Evolutionary conservation across 2,888 invertebrate species (phyloP).

Genomic region (Eutolmus rufibarbis): DNA sequence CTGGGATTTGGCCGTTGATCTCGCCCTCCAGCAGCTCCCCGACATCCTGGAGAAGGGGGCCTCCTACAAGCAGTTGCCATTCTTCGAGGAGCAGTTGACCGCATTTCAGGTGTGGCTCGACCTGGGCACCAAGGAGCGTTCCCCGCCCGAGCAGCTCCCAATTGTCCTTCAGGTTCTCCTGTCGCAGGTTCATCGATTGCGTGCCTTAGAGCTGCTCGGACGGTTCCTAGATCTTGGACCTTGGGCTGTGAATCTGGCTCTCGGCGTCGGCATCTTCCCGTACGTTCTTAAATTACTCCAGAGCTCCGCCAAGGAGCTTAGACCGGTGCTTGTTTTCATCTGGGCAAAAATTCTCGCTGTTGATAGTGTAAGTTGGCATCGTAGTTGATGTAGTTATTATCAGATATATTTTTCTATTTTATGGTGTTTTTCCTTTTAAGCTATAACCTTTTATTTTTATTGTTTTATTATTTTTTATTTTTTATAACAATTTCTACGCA

Average conservation of each 20-base stretch:
- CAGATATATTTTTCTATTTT: too few relatives aligned
- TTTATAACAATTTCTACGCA: constrained; percentile 57
- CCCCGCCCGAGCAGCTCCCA: constrained; percentile 94
- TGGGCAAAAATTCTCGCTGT: constrained; percentile 99
- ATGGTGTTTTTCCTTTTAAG: background rate
- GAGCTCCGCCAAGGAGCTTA: constrained; percentile 89
- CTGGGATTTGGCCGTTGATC: constrained; percentile 96
- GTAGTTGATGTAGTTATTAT: too few relatives aligned
- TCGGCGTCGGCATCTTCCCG: constrained; percentile 98
- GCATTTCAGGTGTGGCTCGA: constrained; percentile 82
- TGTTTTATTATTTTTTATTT: background rate
- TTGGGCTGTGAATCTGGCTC: constrained; percentile 94
- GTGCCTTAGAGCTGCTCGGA: constrained; percentile 93
- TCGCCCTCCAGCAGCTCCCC: constrained; percentile 90
- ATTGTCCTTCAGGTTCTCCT: constrained; percentile 92
- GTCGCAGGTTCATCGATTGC: constrained; percentile 80
- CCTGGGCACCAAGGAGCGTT: constrained; percentile 72
- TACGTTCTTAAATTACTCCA: constrained; percentile 97
- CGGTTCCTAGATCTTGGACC: constrained; percentile 94
- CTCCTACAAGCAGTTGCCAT: constrained; percentile 78
- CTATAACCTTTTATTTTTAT: background rate
- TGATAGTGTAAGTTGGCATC: constrained; percentile 79
- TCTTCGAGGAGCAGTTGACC: constrained; percentile 97
- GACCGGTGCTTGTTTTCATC: constrained; percentile 93
- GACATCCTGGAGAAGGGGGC: constrained; percentile 71